Evolutionary conservation across 2,888 invertebrate genomes (phyloP), one percentile per base, ranked within the genome.

Genomic region (Anthrax anthrax): DNA sequence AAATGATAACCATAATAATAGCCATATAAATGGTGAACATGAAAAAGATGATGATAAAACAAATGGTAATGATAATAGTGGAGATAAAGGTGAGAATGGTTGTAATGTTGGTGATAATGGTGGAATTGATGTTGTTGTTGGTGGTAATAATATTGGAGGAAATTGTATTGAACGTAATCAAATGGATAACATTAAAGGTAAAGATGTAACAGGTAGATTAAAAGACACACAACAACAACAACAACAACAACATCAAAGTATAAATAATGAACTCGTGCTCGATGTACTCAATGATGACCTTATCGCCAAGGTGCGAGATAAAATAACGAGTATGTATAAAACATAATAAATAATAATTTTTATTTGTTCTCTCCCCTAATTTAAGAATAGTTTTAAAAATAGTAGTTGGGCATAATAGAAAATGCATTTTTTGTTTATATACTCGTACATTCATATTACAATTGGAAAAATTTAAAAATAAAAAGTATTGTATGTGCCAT

Each of bases 241-340:
- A n/a, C n/a, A n/a, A 58, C 4, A 6, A 23, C 23, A 23, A 23
- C 23, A 23, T 58, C 23, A 23, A 8, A 6, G 8, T 23, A 8
- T 6, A 6, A 6, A 4, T 47, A 60, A 65, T 53, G 72, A 75
- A 55, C 74, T 78, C 55, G 78, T 79, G 54, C 72, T 82, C 50
- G 80, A 80, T 58, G 74, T 83, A 51, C 70, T 84, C 52, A 81
- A 80, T 64, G 76, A 77, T 56, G 76, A 77, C 57, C 70, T 80
- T 57, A 75, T 81, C 53, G 70, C 75, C 43, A 75, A 76, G 54
- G 81, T 82, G 62, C 77, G 78, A 60, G 77, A 77, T 55, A 74
- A 75, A 59, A 70, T 77, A 45, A 64, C 61, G 47, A 58, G 63
- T 62, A 51, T 51, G 51, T 48, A 42, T 39, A 19, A 23, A 17